phyloP scores from a whole-genome alignment of 1,140 invertebrate genomes.

The Geopemphigus sp. region DNA sequence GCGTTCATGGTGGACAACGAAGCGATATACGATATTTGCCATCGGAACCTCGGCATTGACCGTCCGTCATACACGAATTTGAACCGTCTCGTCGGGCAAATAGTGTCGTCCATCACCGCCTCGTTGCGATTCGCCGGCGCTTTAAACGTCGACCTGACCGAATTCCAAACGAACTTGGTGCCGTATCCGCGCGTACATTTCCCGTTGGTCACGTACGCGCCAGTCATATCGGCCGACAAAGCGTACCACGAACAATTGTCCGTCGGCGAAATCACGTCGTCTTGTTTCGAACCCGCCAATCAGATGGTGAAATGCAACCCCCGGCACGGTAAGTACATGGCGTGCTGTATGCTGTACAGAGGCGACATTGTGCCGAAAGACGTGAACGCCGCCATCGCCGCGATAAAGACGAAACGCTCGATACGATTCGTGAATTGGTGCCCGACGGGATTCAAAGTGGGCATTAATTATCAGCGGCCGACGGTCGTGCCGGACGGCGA shows the following conservation, averaged over 20 bases:
- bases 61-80: conserved; percentile 77
- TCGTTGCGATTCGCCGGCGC: conserved; percentile 87
- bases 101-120: conserved; percentile 83
- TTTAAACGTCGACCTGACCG: conserved; percentile 83
- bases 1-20: conserved; percentile 90
- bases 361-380: conserved; percentile 72
- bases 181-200: conserved; percentile 82
- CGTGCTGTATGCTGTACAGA: conserved; percentile 76
- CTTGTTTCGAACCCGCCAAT: conserved; percentile 85
- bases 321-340: conserved; percentile 87
- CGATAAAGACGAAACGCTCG: conserved; percentile 75
- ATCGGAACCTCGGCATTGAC: conserved; percentile 82
- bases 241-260: conserved; percentile 81
- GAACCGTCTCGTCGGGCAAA: conserved; percentile 79
- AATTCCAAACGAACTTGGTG: conserved; percentile 87
- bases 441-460: conserved; percentile 72
- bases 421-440: conserved; percentile 53
- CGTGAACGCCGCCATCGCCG: conserved; percentile 78
- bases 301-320: conserved; percentile 94
- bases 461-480: conserved; percentile 64
- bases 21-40: conserved; percentile 89
- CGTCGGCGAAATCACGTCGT: conserved; percentile 84
- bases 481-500: conserved; percentile 77
- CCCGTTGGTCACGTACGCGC: conserved; percentile 79
- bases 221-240: conserved; percentile 80